phyloP scores from a whole-genome alignment of 2,888 invertebrate genomes.

The Meganola albula region DNA sequence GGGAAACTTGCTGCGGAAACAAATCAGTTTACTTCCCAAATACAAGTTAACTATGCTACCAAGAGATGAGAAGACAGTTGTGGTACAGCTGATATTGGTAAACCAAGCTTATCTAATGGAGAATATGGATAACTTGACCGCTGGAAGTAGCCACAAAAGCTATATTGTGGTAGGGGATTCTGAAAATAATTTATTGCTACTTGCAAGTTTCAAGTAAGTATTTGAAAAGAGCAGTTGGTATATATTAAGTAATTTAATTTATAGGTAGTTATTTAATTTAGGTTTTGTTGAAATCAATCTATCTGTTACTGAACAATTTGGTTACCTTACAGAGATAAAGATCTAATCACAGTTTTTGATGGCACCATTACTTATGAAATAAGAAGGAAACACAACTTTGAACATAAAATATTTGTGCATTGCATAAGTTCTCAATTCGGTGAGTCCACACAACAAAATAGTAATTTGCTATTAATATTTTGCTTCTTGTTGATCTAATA shows the following conservation, averaged over 20 bases:
- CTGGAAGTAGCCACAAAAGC: conserved; percentile 72
- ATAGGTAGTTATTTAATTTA: not conserved
- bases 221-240: not conserved
- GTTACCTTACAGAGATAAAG: conserved; percentile 63
- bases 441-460: conserved; percentile 33
- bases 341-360: conserved; percentile 61
- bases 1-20: conserved; percentile 81
- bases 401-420: conserved; percentile 69
- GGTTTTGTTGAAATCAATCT: too few species aligned
- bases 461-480: conserved; percentile 1
- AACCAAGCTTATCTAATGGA: conserved; percentile 66
- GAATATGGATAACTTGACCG: conserved; percentile 60
- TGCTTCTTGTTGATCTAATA: not conserved
- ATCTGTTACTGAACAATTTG: too few species aligned
- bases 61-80: conserved; percentile 44
- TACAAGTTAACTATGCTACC: conserved; percentile 71
- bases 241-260: conserved; percentile 5
- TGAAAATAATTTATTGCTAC: conserved; percentile 77
- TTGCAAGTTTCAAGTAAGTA: conserved; percentile 75
- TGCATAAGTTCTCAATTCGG: conserved; percentile 79
- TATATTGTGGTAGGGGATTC: conserved; percentile 81
- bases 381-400: conserved; percentile 48
- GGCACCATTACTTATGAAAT: conserved; percentile 61
- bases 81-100: conserved; percentile 48
- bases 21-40: conserved; percentile 79